A percentile compares a stretch with the other conserved stretches of the same genome.
Evolutionary conservation across 2,888 invertebrate genomes (phyloP).

Genomic region (Drosophila sordidapex): DNA sequence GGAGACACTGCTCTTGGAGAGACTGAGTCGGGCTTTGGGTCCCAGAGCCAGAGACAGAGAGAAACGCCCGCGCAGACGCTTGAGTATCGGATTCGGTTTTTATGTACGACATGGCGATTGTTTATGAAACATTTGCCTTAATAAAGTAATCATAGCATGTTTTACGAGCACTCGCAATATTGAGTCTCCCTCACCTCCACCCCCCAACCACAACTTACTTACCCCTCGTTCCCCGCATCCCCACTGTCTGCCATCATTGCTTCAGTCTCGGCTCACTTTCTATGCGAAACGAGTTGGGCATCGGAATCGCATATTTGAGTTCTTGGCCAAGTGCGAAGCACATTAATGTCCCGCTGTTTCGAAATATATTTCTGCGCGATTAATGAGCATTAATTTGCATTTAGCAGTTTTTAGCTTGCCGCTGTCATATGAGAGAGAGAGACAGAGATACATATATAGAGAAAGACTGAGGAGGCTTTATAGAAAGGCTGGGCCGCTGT

Average conservation of each 20-base stretch:
- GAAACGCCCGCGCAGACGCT: slow-evolving; percentile 64
- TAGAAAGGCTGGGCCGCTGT: slow-evolving; percentile 26
- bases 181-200: not conserved
- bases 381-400: slow-evolving; percentile 80
- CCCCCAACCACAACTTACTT: not conserved
- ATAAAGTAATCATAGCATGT: slow-evolving; percentile 78
- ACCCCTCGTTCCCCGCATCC: not conserved
- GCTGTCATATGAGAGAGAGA: slow-evolving; percentile 5
- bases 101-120: slow-evolving; percentile 76
- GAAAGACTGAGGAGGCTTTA: slow-evolving; percentile 7
- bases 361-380: slow-evolving; percentile 69
- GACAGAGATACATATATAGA: not conserved
- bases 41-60: slow-evolving; percentile 26
- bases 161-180: slow-evolving; percentile 67
- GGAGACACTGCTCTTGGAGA: slow-evolving; percentile 9
- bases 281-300: slow-evolving; percentile 70
- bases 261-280: slow-evolving; percentile 54
- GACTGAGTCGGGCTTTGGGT: slow-evolving; percentile 29
- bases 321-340: slow-evolving; percentile 69
- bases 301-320: slow-evolving; percentile 34
- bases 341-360: slow-evolving; percentile 75
- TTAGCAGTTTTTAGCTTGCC: slow-evolving; percentile 57
- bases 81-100: slow-evolving; percentile 65
- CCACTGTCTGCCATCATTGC: not conserved
- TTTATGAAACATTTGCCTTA: slow-evolving; percentile 79